These are phyloP conservation scores for Rhabdomys dilectus DNA, from an alignment of 2,113 vertebrate species.

Conservation along the genomic window DNA sequence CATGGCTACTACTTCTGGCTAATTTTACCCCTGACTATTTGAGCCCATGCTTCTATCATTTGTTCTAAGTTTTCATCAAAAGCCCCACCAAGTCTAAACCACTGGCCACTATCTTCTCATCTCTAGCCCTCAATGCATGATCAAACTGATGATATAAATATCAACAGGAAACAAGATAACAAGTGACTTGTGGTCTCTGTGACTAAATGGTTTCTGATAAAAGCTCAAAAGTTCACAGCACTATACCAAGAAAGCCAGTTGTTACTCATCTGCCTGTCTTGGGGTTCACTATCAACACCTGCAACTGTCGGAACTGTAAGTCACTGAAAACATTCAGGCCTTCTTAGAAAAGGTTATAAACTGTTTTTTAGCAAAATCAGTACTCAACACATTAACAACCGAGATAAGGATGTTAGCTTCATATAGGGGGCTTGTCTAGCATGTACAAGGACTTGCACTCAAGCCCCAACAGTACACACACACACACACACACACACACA, in stretches of 20 bases:
- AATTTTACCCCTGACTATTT: neutral
- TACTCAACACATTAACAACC: conserved; percentile 8
- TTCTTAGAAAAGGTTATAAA: neutral
- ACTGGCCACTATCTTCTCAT: conserved; percentile 24
- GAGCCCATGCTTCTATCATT: neutral
- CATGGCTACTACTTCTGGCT: neutral
- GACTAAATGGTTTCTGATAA: neutral
- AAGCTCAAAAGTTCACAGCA: neutral
- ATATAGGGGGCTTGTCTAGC: neutral
- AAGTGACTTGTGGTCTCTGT: conserved; percentile 57
- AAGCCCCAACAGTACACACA: neutral
- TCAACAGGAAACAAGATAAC: conserved; percentile 68
- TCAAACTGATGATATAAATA: neutral
- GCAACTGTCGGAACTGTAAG: neutral
- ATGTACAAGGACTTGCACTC: neutral
- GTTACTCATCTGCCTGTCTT: conserved; percentile 9
- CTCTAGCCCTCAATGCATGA: conserved; percentile 12
- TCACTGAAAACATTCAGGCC: neutral
- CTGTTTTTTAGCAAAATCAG: neutral
- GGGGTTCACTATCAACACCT: conserved; percentile 1
- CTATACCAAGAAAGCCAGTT: neutral
- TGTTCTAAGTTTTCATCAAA: conserved; percentile 62
- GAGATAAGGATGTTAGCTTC: neutral
- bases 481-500: neutral
- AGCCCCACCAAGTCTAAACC: conserved; percentile 62